Percentiles rank a stretch among this genome's conserved stretches.
Conservation (phyloP, 2,797 vertebrate species). For the Sebastolobus alascanus region DNA sequence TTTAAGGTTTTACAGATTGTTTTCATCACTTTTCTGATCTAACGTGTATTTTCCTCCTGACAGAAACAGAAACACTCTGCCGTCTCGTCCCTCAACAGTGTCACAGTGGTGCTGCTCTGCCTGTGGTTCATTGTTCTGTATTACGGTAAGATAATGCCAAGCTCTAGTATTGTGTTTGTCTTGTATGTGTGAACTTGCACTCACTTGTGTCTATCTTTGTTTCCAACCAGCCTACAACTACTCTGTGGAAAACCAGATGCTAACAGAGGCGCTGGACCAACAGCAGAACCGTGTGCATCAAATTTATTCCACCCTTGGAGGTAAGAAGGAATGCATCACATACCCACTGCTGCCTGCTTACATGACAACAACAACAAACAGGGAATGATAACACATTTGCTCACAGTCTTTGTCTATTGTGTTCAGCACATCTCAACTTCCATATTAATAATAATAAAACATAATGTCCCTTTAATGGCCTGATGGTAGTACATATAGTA, state of each 20-base stretch:
- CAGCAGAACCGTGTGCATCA: conserved; percentile 52
- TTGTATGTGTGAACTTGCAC: neutral
- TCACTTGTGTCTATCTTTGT: neutral
- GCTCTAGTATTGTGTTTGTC: rapidly evolving
- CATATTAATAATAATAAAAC: neutral
- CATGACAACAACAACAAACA: neutral
- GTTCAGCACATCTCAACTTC: neutral
- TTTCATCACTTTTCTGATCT: neutral
- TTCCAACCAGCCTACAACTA: conserved; percentile 65
- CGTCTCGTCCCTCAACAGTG: conserved; percentile 45
- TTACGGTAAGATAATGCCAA: conserved; percentile 64
- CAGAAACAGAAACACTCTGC: conserved; percentile 42
- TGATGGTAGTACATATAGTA: neutral
- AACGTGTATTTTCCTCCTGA: conserved; percentile 4
- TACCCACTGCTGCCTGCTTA: neutral
- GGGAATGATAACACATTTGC: neutral
- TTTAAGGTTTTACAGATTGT: neutral
- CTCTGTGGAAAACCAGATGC: conserved; percentile 68
- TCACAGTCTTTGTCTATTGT: neutral
- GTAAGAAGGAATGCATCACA: conserved; percentile 35
- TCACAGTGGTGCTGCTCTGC: conserved; percentile 69
- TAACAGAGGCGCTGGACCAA: conserved; percentile 45
- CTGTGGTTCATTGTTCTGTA: conserved; percentile 78
- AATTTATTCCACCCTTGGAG: conserved; percentile 59
- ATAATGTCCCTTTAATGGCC: neutral